Evolutionary conservation across 2,888 invertebrate genomes (phyloP).

Genomic region (Caenorhabditis angaria): DNA sequence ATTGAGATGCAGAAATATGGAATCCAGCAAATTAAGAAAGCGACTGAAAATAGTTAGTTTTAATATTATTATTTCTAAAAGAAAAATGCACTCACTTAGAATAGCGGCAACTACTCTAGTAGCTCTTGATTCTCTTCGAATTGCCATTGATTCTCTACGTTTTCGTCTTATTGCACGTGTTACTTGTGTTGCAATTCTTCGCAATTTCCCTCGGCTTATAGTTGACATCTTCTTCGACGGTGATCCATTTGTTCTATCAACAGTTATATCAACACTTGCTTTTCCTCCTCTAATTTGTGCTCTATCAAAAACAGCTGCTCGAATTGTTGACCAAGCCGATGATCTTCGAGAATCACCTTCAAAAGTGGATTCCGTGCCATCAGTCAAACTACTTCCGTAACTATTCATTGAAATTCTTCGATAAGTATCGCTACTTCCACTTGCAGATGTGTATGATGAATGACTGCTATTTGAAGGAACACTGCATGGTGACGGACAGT

Average conservation of each 20-base stretch:
- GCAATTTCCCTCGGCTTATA: constrained; percentile 57
- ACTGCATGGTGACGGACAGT: constrained; percentile 58
- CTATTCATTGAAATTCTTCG: constrained; percentile 61
- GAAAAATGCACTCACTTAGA: constrained; percentile 42
- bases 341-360: constrained; percentile 61
- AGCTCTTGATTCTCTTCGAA: constrained; percentile 59
- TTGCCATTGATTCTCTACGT: constrained; percentile 59
- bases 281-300: constrained; percentile 37
- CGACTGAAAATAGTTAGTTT: constrained; percentile 46
- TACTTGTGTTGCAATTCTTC: constrained; percentile 61
- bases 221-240: constrained; percentile 54
- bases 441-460: constrained; percentile 57
- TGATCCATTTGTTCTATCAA: constrained; percentile 23
- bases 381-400: constrained; percentile 59
- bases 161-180: constrained; percentile 63
- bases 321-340: constrained; percentile 59
- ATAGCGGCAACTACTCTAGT: constrained; percentile 65
- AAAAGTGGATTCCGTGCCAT: constrained; percentile 57
- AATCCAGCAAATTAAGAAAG: constrained; percentile 65
- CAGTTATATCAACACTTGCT: constrained; percentile 48
- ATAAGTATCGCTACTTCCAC: constrained; percentile 53
- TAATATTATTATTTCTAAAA: background rate
- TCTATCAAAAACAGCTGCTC: constrained; percentile 56
- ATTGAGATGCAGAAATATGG: constrained; percentile 60
- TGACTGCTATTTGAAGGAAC: constrained; percentile 60